phyloP scores from a whole-genome alignment of 2,113 vertebrate genomes.

The Pogona vitticeps region DNA sequence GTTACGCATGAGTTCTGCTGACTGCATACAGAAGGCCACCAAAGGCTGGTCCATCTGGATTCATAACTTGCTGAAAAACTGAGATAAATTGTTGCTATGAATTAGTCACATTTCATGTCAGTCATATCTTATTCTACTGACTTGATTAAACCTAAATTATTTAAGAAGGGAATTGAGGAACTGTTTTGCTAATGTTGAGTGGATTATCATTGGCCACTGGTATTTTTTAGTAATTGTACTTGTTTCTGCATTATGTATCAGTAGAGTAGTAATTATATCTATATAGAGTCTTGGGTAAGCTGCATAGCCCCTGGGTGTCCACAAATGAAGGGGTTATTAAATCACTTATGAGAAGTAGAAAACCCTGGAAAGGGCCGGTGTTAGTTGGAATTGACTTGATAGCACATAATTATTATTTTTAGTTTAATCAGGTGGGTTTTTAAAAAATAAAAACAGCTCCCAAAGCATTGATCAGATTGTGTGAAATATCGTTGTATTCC shows the following conservation, averaged over 20 bases:
- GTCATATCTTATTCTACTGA: not conserved
- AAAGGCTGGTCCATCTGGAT: not conserved
- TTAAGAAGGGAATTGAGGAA: not conserved
- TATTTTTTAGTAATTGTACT: not conserved
- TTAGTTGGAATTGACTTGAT: no score
- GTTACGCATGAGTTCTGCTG: not conserved
- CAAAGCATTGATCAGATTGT: not conserved
- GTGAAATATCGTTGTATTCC: not conserved
- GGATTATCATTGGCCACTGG: not conserved
- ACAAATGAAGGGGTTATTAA: no score
- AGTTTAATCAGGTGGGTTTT: no score
- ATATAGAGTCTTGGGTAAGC: no score
- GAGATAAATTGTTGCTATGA: not conserved
- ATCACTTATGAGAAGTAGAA: no score
- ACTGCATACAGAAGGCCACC: not conserved
- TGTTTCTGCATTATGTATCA: not conserved
- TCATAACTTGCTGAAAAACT: not conserved
- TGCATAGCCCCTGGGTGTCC: no score
- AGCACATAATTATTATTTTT: no score
- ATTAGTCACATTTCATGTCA: not conserved
- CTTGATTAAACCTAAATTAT: not conserved
- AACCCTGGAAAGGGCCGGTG: no score
- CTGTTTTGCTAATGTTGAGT: not conserved
- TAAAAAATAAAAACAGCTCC: no score
- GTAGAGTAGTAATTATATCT: not conserved